Evolutionary conservation across 1,140 invertebrate species (phyloP), one percentile per base, ranked within the genome.

Genomic region (Calephelis nemesis): DNA sequence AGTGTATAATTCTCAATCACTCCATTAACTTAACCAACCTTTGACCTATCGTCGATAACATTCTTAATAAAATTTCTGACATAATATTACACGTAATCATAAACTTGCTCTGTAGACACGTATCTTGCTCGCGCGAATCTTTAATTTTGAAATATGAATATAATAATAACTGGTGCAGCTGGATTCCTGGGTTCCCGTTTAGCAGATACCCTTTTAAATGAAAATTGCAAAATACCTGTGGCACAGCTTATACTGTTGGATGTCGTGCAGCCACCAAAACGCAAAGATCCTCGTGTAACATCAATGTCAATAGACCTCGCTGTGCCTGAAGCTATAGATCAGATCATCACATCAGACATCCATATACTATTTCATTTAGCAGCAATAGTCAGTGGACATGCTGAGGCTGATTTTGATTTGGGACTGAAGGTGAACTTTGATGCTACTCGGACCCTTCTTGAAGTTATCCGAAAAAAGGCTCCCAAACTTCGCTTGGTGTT

Each of bases 371-470:
- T 88, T 67, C 88, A 90, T 50, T 70, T 90, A 9, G 88, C 88
- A 1, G 86, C 86, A 10, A 71, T 88, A 8, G 84, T 90, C n/a
- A 90, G 86, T 62, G 88, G 88, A 0, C 83, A 85, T 7, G 84
- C 88, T 0, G 88, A 90, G 75, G 74, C 70, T 0, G 86, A 90
- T 40, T 85, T 88, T 47, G 85, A 90, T 10, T 70, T 83, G 6
- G 88, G 88, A 1, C 54, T 90, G 3, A 74, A 73, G 47, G 83
- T 85, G 5, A 91, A 91, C 64, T 82, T 91, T 42, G 88, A 91
- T 45, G 80, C 78, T 4, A 89, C 88, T 0, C 74, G 85, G 30
- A 72, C 76, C 0, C 76, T 91, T 0, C 67, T 83, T 0, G 85
- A 91, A 9, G 71, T 72, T 3, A 80, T 81, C 0, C 68, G 85